These are phyloP conservation scores for Menidia beryllina DNA, from an alignment of 2,113 vertebrate genomes.

Conservation along the genomic window DNA sequence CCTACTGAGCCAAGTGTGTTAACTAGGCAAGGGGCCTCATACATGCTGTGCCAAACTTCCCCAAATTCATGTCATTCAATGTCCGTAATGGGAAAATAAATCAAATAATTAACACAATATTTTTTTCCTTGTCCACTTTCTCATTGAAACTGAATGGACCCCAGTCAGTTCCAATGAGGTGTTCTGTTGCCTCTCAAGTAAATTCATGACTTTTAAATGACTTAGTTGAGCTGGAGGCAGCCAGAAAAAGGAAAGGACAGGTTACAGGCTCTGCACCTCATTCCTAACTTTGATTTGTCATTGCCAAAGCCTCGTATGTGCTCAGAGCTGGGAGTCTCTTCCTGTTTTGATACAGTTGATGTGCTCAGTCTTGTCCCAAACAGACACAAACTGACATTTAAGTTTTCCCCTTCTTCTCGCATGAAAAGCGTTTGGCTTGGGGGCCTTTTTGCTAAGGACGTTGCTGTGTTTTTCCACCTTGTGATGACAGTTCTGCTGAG, in stretches of 20 bases:
- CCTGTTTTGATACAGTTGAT: conserved; percentile 38
- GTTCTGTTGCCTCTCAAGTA: conserved; percentile 37
- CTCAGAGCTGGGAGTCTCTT: conserved; percentile 22
- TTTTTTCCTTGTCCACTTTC: too few species aligned
- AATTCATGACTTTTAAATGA: conserved; percentile 43
- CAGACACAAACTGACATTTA: conserved; percentile 38
- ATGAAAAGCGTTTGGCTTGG: conserved; percentile 45
- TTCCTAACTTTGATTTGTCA: conserved; percentile 64
- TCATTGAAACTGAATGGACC: too few species aligned
- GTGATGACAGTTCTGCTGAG: conserved; percentile 63
- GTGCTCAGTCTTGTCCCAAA: conserved; percentile 38
- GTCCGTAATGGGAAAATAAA: too few species aligned
- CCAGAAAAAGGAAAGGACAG: conserved; percentile 35
- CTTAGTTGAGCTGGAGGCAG: conserved; percentile 44
- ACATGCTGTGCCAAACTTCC: background rate
- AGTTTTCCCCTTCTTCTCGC: conserved; percentile 40
- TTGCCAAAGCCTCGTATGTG: conserved; percentile 48
- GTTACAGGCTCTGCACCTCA: conserved; percentile 17
- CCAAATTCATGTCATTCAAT: conserved; percentile 11
- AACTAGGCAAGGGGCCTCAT: conserved; percentile 3
- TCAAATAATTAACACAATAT: background rate
- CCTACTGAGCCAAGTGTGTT: conserved; percentile 32
- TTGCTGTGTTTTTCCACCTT: conserved; percentile 30
- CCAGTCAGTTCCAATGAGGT: background rate
- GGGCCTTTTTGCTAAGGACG: conserved; percentile 49